Evolutionary conservation across 2,113 vertebrate genomes (phyloP).

Genomic region (Ciconia stormi): DNA sequence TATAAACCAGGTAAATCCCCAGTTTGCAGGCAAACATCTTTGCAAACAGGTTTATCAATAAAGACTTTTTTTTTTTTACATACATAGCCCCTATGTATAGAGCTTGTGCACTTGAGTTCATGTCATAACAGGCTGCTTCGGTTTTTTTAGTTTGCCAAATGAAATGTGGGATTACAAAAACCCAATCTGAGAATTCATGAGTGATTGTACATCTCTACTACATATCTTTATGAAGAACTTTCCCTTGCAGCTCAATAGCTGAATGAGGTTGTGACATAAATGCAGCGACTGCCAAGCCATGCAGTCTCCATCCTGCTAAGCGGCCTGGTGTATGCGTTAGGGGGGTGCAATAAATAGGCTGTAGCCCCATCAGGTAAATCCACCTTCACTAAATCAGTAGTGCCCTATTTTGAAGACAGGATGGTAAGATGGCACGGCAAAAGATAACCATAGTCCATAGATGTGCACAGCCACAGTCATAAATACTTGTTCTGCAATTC

Average conservation of each 20-base stretch:
- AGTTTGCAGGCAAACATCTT: not conserved
- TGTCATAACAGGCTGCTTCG: not conserved
- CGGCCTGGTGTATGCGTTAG: accelerated
- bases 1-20: slow-evolving; percentile 76
- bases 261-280: not conserved
- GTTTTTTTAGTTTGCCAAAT: not conserved
- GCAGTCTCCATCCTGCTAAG: not conserved
- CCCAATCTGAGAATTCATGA: not conserved
- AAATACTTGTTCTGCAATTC: not conserved
- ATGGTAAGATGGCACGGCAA: not conserved
- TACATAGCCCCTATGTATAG: not conserved
- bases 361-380: not conserved
- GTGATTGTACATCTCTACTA: not conserved
- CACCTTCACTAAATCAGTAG: not conserved
- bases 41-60: not conserved
- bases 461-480: too few relatives aligned
- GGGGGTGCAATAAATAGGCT: not conserved
- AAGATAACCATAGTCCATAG: not conserved
- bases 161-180: not conserved
- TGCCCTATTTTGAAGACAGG: not conserved
- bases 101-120: not conserved
- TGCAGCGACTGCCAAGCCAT: accelerated
- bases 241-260: not conserved
- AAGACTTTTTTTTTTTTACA: not conserved
- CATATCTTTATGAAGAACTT: not conserved